Conservation (phyloP, 2,113 vertebrate species). For the Calonectris borealis region DNA sequence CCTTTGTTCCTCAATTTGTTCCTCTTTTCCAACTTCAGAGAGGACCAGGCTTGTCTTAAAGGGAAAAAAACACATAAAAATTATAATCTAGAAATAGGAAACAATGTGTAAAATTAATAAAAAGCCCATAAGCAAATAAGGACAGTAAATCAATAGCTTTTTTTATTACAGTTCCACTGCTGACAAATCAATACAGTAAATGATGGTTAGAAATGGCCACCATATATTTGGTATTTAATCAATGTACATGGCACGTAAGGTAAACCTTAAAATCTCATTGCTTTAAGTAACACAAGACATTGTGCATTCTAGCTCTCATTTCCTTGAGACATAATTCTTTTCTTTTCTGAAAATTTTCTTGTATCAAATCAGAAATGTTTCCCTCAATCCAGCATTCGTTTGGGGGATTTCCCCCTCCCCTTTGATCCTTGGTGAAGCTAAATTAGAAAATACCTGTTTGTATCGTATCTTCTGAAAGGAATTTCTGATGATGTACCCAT, state of each 20-base stretch:
- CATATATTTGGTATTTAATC: slow-evolving; percentile 79
- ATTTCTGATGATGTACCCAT: not conserved
- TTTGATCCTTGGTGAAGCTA: not conserved
- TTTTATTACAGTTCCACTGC: slow-evolving; percentile 80
- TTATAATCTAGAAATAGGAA: slow-evolving; percentile 61
- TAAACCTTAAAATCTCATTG: slow-evolving; percentile 68
- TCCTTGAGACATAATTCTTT: slow-evolving; percentile 32
- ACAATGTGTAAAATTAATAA: slow-evolving; percentile 81
- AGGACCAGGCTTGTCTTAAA: slow-evolving; percentile 84
- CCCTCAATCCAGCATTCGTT: not conserved
- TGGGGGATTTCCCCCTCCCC: not conserved
- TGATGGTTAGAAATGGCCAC: slow-evolving; percentile 78
- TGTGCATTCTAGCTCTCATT: slow-evolving; percentile 24
- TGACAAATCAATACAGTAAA: slow-evolving; percentile 83
- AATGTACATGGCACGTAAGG: slow-evolving; percentile 75
- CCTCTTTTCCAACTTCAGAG: slow-evolving; percentile 67
- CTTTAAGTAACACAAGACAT: slow-evolving; percentile 68
- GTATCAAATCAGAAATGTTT: slow-evolving; percentile 47
- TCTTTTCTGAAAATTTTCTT: slow-evolving; percentile 22
- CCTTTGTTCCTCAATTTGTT: slow-evolving; percentile 71
- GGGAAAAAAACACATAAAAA: slow-evolving; percentile 62
- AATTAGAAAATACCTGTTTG: not conserved
- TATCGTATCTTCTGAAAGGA: not conserved
- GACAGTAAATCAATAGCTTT: slow-evolving; percentile 83
- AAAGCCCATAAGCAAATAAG: slow-evolving; percentile 83